A percentile compares a stretch with the other conserved stretches of the same genome.
Evolutionary conservation across 2,888 invertebrate genomes (phyloP).

Genomic region (Hemicrepidius hirtus): DNA sequence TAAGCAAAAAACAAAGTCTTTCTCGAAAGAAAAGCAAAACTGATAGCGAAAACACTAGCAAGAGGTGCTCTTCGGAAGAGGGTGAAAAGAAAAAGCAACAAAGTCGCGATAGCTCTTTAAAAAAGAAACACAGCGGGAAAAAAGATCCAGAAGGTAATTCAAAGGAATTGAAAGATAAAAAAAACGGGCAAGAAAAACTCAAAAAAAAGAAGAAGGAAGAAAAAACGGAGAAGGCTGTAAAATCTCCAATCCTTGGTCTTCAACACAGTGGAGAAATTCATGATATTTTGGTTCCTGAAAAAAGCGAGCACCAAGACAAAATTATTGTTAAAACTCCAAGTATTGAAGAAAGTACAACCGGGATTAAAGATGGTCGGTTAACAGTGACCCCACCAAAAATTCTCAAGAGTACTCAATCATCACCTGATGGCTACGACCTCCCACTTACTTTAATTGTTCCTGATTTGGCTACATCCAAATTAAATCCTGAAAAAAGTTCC

Average conservation of each 20-base stretch:
- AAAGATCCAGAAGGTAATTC: not conserved
- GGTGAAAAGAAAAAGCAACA: slow-evolving; percentile 3
- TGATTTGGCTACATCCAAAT: not conserved
- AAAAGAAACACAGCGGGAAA: not conserved
- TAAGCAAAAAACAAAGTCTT: slow-evolving; percentile 24
- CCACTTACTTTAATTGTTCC: slow-evolving; percentile 5
- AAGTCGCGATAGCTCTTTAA: not conserved
- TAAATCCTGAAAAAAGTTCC: no score
- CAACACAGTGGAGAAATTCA: slow-evolving; percentile 13
- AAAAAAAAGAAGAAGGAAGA: no score
- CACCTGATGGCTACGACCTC: not conserved
- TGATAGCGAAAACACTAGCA: slow-evolving; percentile 24
- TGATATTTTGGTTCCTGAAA: not conserved
- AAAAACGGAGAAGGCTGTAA: not conserved
- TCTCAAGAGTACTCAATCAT: slow-evolving; percentile 9
- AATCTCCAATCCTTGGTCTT: not conserved
- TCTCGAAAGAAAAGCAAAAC: slow-evolving; percentile 32
- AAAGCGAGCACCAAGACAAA: not conserved
- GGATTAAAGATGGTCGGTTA: slow-evolving; percentile 23
- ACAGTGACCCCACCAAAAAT: slow-evolving; percentile 31
- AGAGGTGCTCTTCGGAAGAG: slow-evolving; percentile 27
- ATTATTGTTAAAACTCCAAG: slow-evolving; percentile 13
- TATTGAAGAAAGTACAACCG: slow-evolving; percentile 13
- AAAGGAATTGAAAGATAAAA: no score
- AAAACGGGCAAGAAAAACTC: no score